phyloP scores from a whole-genome alignment of 2,797 vertebrate species.

The Allobates femoralis region DNA sequence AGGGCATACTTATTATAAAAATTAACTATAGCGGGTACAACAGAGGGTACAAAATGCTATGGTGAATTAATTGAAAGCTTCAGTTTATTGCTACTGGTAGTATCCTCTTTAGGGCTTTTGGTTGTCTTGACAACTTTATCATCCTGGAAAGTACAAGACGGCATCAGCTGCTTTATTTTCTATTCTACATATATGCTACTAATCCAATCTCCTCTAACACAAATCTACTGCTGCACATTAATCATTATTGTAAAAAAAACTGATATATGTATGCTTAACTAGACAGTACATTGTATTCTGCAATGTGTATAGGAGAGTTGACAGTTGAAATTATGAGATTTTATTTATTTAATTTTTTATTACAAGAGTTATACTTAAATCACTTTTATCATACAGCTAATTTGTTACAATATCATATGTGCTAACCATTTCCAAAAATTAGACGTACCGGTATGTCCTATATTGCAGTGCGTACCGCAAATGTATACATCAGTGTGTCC shows the following conservation, averaged over 20 bases:
- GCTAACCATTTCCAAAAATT: no score
- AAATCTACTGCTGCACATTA: not conserved
- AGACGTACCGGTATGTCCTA: no score
- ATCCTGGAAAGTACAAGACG: slow-evolving; percentile 73
- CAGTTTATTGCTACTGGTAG: slow-evolving; percentile 76
- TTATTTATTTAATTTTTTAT: no score
- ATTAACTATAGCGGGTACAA: slow-evolving; percentile 80
- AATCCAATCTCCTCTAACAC: no score
- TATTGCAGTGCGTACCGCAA: no score
- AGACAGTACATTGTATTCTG: no score
- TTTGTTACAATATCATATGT: no score
- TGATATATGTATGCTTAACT: not conserved
- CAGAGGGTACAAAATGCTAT: slow-evolving; percentile 76
- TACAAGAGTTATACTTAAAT: no score
- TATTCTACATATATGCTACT: slow-evolving; percentile 72
- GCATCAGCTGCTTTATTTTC: slow-evolving; percentile 74
- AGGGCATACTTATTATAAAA: slow-evolving; percentile 81
- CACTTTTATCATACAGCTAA: no score
- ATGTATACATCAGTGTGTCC: no score
- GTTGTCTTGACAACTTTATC: slow-evolving; percentile 84
- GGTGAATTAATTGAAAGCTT: slow-evolving; percentile 80
- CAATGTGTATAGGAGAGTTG: no score
- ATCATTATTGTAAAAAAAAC: not conserved
- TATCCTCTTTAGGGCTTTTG: slow-evolving; percentile 76
- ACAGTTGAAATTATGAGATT: no score